A percentile compares a stretch with the other conserved stretches of the same genome.
Conservation (phyloP, 2,797 vertebrate genomes). For the Babyrousa celebensis region DNA sequence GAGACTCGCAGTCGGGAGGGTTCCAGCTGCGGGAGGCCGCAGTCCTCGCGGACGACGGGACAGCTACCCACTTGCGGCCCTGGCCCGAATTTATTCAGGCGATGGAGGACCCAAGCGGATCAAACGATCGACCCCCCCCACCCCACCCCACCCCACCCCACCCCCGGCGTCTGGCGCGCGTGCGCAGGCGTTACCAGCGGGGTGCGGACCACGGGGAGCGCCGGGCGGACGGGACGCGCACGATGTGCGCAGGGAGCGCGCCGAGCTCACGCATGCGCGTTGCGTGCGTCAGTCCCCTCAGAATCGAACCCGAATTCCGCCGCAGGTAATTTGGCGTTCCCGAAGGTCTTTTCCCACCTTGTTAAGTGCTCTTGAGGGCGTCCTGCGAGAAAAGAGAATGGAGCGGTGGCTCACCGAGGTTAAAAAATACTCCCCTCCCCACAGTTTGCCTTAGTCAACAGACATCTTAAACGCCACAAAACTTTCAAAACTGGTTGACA, state of each 20-base stretch:
- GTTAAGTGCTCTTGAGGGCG: not conserved
- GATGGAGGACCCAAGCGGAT: accelerated
- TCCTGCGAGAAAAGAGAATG: not conserved
- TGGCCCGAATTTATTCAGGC: accelerated
- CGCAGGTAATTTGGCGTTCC: not conserved
- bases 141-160: too few relatives aligned
- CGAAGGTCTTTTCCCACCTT: not conserved
- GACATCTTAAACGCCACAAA: constrained; percentile 37
- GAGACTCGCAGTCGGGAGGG: not conserved
- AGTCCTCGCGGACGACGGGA: accelerated
- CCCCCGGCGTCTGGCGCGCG: not conserved
- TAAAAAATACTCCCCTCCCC: not conserved
- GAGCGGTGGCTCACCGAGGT: not conserved
- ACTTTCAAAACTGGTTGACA: constrained; percentile 70
- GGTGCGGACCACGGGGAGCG: not conserved
- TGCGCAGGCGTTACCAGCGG: constrained; percentile 19
- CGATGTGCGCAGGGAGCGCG: not conserved
- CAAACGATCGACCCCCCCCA: not conserved
- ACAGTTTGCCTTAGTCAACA: not conserved
- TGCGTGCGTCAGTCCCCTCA: accelerated
- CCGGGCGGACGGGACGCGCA: not conserved
- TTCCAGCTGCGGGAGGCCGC: not conserved
- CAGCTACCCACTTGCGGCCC: accelerated
- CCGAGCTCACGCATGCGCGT: constrained; percentile 78
- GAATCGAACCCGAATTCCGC: not conserved